Percentiles rank a stretch among this genome's conserved stretches.
Conservation (phyloP, 2,888 invertebrate species). For the Metacarcinus magister region DNA sequence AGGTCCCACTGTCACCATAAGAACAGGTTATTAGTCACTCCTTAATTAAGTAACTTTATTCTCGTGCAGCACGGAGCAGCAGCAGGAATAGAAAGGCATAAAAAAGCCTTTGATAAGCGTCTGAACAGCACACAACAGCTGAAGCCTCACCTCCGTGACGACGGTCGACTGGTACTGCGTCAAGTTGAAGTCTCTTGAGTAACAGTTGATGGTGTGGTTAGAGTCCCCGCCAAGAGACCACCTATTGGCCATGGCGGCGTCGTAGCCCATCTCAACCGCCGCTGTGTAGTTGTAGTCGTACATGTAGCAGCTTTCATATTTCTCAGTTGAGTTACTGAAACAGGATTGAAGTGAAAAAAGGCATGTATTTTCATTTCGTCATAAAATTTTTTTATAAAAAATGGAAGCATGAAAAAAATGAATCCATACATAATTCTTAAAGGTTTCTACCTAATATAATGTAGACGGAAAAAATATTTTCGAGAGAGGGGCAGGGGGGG, state of each 20-base stretch:
- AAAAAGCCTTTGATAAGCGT: neutral
- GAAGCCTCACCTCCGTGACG: neutral
- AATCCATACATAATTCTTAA: neutral
- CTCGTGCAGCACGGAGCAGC: too few species aligned
- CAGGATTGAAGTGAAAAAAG: neutral
- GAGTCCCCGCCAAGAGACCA: neutral
- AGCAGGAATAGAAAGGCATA: neutral
- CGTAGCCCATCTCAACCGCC: constrained; percentile 65
- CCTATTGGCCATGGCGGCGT: neutral
- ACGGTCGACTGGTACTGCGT: constrained; percentile 19
- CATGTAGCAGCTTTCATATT: constrained; percentile 42
- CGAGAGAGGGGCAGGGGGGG: too few species aligned
- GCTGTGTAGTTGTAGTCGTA: constrained; percentile 71
- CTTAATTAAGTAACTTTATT: too few species aligned
- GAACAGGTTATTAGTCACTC: neutral
- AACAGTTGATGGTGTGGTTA: neutral
- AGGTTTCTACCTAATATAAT: too few species aligned
- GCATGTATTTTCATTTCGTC: neutral
- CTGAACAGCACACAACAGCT: neutral
- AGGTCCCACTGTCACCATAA: constrained; percentile 64
- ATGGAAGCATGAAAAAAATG: neutral
- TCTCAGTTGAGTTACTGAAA: neutral
- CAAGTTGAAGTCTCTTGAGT: neutral
- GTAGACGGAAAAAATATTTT: too few species aligned
- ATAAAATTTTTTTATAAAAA: neutral